phyloP scores from a whole-genome alignment of 2,888 invertebrate species.

The Nomada flava region DNA sequence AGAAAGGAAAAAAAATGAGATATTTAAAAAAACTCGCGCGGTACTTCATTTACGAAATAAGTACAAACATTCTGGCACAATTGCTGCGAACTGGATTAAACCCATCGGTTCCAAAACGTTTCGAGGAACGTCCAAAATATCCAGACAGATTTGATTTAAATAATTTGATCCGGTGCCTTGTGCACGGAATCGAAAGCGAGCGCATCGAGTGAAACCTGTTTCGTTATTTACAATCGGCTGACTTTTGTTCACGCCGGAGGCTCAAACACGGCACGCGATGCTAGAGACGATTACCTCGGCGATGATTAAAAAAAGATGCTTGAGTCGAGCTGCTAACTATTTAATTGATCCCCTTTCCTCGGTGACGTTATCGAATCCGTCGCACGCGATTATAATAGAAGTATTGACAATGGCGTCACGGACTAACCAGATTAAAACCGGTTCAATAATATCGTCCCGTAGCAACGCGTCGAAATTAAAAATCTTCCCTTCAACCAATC shows the following conservation, averaged over 20 bases:
- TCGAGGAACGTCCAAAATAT: not conserved
- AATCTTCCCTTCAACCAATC: not conserved
- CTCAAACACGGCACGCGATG: not conserved
- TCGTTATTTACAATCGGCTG: not conserved
- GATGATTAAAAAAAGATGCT: not conserved
- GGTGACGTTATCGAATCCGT: slow-evolving; percentile 28
- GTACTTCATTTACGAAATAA: too few relatives aligned
- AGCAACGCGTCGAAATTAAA: slow-evolving; percentile 24
- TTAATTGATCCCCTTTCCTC: not conserved
- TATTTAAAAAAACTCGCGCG: not conserved
- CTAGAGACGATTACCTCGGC: not conserved
- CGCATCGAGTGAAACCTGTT: slow-evolving; percentile 1
- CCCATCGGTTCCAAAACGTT: not conserved
- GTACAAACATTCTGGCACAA: too few relatives aligned
- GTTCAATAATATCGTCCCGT: slow-evolving; percentile 32
- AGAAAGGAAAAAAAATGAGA: not conserved
- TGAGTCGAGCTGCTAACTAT: not conserved
- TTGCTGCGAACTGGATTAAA: not conserved
- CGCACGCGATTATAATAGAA: slow-evolving; percentile 5
- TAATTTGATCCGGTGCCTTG: not conserved
- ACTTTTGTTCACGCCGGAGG: not conserved
- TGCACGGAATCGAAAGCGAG: slow-evolving; percentile 4
- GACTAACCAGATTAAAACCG: slow-evolving; percentile 48
- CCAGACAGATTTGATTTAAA: not conserved
- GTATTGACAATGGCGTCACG: slow-evolving; percentile 46